Evolutionary conservation across 2,797 vertebrate species (phyloP).

Genomic region (Onychomys arenicola): DNA sequence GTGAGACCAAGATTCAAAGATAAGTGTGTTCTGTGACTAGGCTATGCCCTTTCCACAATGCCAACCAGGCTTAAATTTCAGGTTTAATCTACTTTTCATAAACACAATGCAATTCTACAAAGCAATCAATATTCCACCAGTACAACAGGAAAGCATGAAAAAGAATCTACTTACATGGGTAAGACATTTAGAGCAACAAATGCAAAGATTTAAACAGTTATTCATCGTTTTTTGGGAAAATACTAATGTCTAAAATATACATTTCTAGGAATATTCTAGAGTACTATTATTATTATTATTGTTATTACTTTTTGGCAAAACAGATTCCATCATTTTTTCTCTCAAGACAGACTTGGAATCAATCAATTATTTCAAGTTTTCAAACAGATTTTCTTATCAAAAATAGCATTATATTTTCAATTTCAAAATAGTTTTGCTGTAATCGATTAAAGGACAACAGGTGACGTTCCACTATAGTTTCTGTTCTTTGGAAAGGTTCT

Average conservation of each 20-base stretch:
- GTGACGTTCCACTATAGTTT: neutral
- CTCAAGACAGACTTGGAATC: slow-evolving; percentile 17
- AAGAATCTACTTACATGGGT: neutral
- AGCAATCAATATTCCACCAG: slow-evolving; percentile 26
- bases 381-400: slow-evolving; percentile 38
- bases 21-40: neutral
- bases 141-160: slow-evolving; percentile 42
- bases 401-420: slow-evolving; percentile 10
- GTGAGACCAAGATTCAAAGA: slow-evolving; percentile 53
- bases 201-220: neutral
- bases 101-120: slow-evolving; percentile 60
- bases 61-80: slow-evolving; percentile 19
- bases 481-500: neutral
- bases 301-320: neutral
- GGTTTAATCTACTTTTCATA: slow-evolving; percentile 42
- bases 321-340: slow-evolving; percentile 55
- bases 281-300: neutral
- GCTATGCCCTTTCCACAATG: neutral
- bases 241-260: slow-evolving; percentile 2
- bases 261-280: slow-evolving; percentile 45
- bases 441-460: slow-evolving; percentile 22
- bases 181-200: slow-evolving; percentile 41
- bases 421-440: neutral
- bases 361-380: neutral
- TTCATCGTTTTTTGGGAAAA: slow-evolving; percentile 49